Base-by-base conservation (phyloP, 1,140 invertebrate species). In the Odontomachus brunneus region DNA sequence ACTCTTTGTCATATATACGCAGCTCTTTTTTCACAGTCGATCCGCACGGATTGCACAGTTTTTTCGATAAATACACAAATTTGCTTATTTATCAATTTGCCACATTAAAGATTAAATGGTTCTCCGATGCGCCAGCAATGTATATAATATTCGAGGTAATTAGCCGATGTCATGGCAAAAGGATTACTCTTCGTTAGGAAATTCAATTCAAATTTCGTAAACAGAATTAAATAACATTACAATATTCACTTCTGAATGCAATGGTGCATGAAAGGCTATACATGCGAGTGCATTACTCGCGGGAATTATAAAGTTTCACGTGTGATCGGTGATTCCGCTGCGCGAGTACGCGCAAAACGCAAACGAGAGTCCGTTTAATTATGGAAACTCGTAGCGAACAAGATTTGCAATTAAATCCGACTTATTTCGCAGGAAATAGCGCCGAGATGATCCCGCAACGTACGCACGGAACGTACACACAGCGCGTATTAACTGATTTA, bases 31-130 rank as follows among this genome's bases (percentile, higher is more conserved):
- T 12, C 44, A 14, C 22, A 14, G 48, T 3, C 24, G 48, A 14
- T 69, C 2, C 38, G 9, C 0, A 26, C 29, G 29, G 12, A 24
- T 76, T 55, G 59, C 2, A 22, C 15, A 4, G 53, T 48, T 71
- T 48, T 69, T 38, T 14, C 14, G 24, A 71, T 66, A 66, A 69
- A 7, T 22, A 53, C 7, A 26, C 17, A 26, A 69, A 78, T 38
- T 57, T 22, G 26, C 12, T 29, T 63, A 29, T 26, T 62, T 80
- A 69, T 44, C 22, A 44, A 22, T 80, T 80, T 69, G 22, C 24
- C 11, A 59, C 24, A 48, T 71, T 57, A 48, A 53, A 76, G 0
- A 15, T 53, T 53, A 80, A 57, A 71, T 15, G 3, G 0, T 12
- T 11, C 65, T 11, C 9, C 9, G 38, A 48, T 59, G 3, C 22